Base-by-base conservation (phyloP, 2,797 vertebrate species). In the Valencia hispanica region DNA sequence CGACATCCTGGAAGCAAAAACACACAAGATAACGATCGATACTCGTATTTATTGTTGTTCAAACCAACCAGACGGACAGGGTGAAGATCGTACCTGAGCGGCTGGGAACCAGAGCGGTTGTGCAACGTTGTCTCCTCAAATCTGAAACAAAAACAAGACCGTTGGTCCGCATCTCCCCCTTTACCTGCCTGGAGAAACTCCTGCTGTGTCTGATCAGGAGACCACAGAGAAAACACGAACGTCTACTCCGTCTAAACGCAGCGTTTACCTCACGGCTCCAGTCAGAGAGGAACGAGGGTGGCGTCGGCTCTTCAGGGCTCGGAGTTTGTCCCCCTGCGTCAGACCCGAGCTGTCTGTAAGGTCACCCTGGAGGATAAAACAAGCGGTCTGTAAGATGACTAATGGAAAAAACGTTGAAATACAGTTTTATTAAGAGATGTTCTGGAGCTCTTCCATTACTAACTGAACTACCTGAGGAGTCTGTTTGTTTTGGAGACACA, bases 271-370 rank as follows among this genome's bases (percentile, higher is more conserved):
- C 77, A 96, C 93, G 1, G 95, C 86, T 87, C 95, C 96, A 0
- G 96, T 84, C 36, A 96, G 91, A 43, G 95, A 83, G 0, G 95
- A 93, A 1, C 96, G 95, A 1, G 96, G 94, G 27, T 96, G 94
- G 10, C 98, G 95, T 30, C 95, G 94, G 86, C 94, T 94, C 88
- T 99, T 99, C 93, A 99, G 96, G 92, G 97, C 97, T 94, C 97
- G 96, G 30, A 99, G 96, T 91, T 97, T 97, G 91, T 99, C 98
- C 92, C 98, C 98, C 89, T 99, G 98, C 0, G 98, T 99, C 87
- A 97, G 83, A 74, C 79, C 73, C 5, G 89, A 88, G 2, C 92
- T 81, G 2, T 97, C 97, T 57, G 94, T 92, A 6, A 83, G 87
- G 78, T 96, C 94, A 27, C 85, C 91, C 98, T 99, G 85, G 71